A percentile compares a stretch with the other conserved stretches of the same genome.
These are phyloP conservation scores for Hylyphantes graminicola DNA, from an alignment of 1,140 invertebrate genomes.

Conservation along the genomic window DNA sequence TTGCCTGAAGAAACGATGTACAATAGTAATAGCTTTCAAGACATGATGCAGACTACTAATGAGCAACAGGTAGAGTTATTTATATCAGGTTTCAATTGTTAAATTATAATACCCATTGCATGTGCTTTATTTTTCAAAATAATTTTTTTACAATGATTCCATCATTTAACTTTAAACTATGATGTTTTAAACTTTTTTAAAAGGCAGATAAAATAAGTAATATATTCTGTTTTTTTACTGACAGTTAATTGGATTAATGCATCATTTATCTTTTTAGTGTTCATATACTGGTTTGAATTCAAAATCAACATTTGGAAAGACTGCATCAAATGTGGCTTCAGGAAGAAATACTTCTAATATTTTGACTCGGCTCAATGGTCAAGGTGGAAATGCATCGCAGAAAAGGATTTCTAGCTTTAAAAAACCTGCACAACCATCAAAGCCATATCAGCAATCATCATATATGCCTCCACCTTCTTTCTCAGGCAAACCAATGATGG, in stretches of 20 bases:
- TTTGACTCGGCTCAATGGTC: slow-evolving; percentile 10
- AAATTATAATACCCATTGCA: too few species aligned
- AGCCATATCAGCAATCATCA: slow-evolving; percentile 3
- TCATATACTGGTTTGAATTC: not conserved
- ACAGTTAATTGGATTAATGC: not conserved
- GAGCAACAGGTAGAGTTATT: slow-evolving; percentile 45
- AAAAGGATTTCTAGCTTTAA: slow-evolving; percentile 17
- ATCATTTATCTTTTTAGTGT: not conserved
- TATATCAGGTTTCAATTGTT: not conserved
- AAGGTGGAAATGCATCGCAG: not conserved
- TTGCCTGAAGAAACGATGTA: slow-evolving; percentile 50
- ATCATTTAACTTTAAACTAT: too few species aligned
- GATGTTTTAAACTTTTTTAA: too few species aligned
- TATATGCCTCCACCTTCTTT: slow-evolving; percentile 13
- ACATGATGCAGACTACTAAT: slow-evolving; percentile 1
- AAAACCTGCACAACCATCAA: slow-evolving; percentile 12
- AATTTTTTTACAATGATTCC: too few species aligned
- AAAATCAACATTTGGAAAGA: not conserved
- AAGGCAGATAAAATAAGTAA: too few species aligned
- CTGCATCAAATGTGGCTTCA: not conserved
- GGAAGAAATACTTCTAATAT: slow-evolving; percentile 10
- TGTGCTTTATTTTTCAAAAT: too few species aligned
- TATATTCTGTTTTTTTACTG: not conserved
- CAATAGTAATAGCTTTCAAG: slow-evolving; percentile 38
- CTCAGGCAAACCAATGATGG: slow-evolving; percentile 17